These are phyloP conservation scores for Lordiphosa collinella DNA, from an alignment of 1,140 invertebrate genomes.

Conservation along the genomic window DNA sequence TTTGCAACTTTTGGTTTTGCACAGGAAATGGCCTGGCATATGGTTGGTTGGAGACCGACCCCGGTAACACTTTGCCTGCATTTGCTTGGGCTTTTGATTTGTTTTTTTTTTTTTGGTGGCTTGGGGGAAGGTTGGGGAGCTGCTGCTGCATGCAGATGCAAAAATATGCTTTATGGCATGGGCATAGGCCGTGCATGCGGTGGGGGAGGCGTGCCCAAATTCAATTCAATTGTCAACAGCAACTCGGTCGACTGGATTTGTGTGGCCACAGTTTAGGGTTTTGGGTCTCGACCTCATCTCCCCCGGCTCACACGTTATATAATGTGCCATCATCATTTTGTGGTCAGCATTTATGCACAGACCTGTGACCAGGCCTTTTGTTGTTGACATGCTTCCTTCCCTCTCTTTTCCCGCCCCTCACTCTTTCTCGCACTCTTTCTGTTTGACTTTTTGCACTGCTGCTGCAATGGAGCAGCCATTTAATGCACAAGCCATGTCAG, in stretches of 20 bases:
- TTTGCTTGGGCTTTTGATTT: conserved; percentile 38
- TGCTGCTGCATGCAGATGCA: conserved; percentile 58
- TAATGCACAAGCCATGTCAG: conserved; percentile 64
- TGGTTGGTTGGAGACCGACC: conserved; percentile 30
- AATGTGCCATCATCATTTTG: conserved; percentile 77
- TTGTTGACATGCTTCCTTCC: conserved; percentile 24
- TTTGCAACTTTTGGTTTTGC: conserved; percentile 72
- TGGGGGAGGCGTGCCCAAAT: conserved; percentile 55
- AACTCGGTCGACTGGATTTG: conserved; percentile 10
- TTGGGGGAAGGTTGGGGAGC: not conserved
- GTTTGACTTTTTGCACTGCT: conserved; percentile 65
- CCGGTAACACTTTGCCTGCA: conserved; percentile 23
- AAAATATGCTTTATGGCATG: conserved; percentile 71
- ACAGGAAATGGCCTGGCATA: conserved; percentile 68
- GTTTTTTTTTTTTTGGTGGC: conserved; percentile 25
- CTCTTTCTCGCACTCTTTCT: not conserved
- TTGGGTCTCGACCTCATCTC: conserved; percentile 31
- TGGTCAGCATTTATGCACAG: conserved; percentile 74
- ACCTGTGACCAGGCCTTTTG: conserved; percentile 69
- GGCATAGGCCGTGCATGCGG: conserved; percentile 35
- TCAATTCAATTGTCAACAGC: conserved; percentile 77
- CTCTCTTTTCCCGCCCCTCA: conserved; percentile 19
- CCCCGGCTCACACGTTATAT: conserved; percentile 55
- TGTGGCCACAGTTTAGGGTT: conserved; percentile 46
- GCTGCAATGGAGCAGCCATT: conserved; percentile 57